phyloP scores from a whole-genome alignment of 2,797 vertebrate species.

The Sarcoramphus papa region DNA sequence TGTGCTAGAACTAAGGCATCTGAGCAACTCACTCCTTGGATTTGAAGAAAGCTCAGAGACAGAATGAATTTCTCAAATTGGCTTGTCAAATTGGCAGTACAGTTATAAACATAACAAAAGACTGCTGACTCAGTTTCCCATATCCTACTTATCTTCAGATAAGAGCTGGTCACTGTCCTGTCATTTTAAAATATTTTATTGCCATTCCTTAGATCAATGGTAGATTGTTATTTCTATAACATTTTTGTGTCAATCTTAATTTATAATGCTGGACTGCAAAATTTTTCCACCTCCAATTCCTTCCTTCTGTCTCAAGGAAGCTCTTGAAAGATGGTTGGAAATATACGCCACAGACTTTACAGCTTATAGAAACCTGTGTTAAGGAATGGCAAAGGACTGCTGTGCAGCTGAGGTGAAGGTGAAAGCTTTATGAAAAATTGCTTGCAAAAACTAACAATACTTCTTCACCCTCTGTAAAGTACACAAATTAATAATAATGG shows the following conservation, averaged over 20 bases:
- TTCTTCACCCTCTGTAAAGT: neutral
- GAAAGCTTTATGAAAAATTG: neutral
- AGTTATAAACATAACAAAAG: neutral
- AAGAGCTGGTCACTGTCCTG: neutral
- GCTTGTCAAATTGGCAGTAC: neutral
- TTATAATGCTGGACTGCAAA: neutral
- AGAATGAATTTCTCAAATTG: neutral
- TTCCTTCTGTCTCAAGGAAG: neutral
- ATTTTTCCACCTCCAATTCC: neutral
- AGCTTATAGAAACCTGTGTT: neutral
- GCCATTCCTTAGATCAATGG: neutral
- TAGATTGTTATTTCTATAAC: neutral
- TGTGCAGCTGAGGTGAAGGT: neutral
- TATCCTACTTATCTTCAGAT: neutral
- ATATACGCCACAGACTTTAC: neutral
- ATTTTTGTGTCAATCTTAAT: neutral
- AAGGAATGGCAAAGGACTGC: neutral
- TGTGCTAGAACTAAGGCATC: neutral
- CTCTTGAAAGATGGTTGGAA: neutral
- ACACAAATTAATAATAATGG: neutral
- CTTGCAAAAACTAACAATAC: neutral
- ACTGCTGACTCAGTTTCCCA: neutral
- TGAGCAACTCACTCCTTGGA: neutral
- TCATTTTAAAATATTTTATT: neutral
- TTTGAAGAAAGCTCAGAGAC: neutral